Conservation (phyloP, 2,888 invertebrate genomes). For the Ennomos quercinarius region DNA sequence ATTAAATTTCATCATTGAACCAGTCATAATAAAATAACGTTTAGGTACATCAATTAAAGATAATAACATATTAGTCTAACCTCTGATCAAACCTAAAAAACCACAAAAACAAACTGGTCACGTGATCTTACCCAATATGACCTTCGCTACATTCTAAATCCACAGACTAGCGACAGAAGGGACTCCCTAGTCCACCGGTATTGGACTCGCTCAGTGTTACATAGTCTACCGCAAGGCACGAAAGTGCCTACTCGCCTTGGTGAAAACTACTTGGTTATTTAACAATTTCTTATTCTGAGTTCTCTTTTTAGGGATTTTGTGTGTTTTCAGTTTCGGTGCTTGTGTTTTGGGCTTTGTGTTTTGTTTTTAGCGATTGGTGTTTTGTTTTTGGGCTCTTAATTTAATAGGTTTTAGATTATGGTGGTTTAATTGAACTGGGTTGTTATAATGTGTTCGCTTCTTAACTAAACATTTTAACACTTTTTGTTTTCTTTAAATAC, state of each 20-base stretch:
- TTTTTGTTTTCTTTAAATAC: no score
- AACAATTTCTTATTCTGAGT: slow-evolving; percentile 2
- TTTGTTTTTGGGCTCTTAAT: background rate
- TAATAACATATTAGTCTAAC: no score
- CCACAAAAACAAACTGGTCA: slow-evolving; percentile 8
- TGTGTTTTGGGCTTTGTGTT: background rate
- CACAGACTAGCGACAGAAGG: slow-evolving; percentile 14
- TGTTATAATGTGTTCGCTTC: no score
- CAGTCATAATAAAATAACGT: background rate
- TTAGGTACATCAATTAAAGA: slow-evolving; percentile 3
- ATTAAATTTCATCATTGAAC: no score
- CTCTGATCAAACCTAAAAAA: no score
- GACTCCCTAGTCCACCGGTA: slow-evolving; percentile 15
- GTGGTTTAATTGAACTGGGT: no score
- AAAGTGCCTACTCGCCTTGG: slow-evolving; percentile 16
- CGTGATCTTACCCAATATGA: slow-evolving; percentile 21
- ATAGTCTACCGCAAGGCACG: slow-evolving; percentile 16
- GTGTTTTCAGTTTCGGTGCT: background rate
- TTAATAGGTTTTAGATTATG: background rate
- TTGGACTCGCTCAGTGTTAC: slow-evolving; percentile 11
- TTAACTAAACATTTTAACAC: no score
- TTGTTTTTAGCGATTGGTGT: slow-evolving; percentile 1
- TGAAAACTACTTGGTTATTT: slow-evolving; percentile 21
- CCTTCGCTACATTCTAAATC: slow-evolving; percentile 31
- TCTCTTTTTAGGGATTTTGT: background rate